Percentiles rank a stretch among this genome's conserved stretches.
Evolutionary conservation across 2,888 invertebrate genomes (phyloP).

Genomic region (Allacma fusca): DNA sequence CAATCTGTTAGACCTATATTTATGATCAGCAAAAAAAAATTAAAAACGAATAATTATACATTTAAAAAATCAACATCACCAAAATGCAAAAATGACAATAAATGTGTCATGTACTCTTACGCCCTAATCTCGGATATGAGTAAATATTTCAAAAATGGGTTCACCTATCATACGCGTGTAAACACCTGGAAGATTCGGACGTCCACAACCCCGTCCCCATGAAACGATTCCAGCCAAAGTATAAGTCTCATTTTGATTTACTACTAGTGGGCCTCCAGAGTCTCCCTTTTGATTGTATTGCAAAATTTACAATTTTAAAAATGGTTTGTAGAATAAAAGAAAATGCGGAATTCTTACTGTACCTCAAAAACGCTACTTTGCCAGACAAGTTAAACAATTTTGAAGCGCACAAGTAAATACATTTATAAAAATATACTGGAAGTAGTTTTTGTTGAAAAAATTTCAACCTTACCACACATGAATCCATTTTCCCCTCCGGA

Average conservation of each 20-base stretch:
- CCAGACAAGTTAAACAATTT: too few relatives aligned
- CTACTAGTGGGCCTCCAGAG: slow-evolving; percentile 65
- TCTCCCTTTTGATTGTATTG: slow-evolving; percentile 63
- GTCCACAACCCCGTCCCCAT: slow-evolving; percentile 63
- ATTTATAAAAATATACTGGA: not conserved
- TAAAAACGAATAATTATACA: slow-evolving; percentile 35
- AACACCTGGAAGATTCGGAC: slow-evolving; percentile 58
- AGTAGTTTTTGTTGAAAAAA: not conserved
- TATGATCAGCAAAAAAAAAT: not conserved
- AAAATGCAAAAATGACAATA: not conserved
- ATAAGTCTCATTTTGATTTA: slow-evolving; percentile 60
- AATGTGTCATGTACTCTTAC: too few relatives aligned
- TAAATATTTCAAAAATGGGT: slow-evolving; percentile 34
- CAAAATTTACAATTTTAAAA: not conserved
- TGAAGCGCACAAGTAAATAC: too few relatives aligned
- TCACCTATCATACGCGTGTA: slow-evolving; percentile 55
- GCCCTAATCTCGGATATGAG: not conserved
- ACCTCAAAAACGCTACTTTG: not conserved
- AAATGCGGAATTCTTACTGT: not conserved
- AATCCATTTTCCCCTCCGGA: slow-evolving; percentile 53
- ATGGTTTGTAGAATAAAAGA: not conserved
- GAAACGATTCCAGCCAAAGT: slow-evolving; percentile 65
- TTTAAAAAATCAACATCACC: not conserved
- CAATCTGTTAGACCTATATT: slow-evolving; percentile 49
- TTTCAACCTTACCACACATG: slow-evolving; percentile 58